Conservation (phyloP, 2,797 vertebrate species). For the Acipenser ruthenus region DNA sequence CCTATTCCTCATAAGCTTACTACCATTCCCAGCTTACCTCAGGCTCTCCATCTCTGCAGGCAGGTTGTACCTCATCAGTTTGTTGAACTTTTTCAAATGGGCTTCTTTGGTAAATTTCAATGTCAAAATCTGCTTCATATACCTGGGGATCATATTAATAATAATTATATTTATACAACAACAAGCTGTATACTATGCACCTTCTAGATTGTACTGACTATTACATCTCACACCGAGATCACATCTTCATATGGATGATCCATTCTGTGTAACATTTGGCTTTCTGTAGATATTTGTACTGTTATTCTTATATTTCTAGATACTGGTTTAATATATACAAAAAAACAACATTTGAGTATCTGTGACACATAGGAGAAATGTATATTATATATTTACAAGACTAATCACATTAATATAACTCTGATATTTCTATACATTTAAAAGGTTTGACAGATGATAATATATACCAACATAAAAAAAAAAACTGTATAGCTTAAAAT, state of each 20-base stretch:
- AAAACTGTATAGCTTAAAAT: no score
- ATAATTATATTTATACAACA: background rate
- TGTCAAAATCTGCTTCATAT: conserved; percentile 78
- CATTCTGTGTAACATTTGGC: no score
- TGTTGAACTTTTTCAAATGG: conserved; percentile 68
- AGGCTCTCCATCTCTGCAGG: conserved; percentile 74
- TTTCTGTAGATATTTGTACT: no score
- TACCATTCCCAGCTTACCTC: conserved; percentile 54
- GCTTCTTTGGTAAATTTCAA: conserved; percentile 62
- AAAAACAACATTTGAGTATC: background rate
- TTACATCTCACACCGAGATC: no score
- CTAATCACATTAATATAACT: no score
- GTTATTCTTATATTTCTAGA: no score
- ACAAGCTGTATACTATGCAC: background rate
- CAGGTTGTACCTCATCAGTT: conserved; percentile 66
- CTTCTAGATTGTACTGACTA: no score
- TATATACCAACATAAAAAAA: no score
- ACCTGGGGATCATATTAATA: conserved; percentile 52
- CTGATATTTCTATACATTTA: no score
- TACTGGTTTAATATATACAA: background rate
- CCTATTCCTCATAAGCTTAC: background rate
- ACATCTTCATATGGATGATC: no score
- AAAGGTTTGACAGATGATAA: no score
- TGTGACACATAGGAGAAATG: background rate
- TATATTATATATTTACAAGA: no score